Conservation (phyloP, 2,797 vertebrate genomes). For the Acridotheres tristis region DNA sequence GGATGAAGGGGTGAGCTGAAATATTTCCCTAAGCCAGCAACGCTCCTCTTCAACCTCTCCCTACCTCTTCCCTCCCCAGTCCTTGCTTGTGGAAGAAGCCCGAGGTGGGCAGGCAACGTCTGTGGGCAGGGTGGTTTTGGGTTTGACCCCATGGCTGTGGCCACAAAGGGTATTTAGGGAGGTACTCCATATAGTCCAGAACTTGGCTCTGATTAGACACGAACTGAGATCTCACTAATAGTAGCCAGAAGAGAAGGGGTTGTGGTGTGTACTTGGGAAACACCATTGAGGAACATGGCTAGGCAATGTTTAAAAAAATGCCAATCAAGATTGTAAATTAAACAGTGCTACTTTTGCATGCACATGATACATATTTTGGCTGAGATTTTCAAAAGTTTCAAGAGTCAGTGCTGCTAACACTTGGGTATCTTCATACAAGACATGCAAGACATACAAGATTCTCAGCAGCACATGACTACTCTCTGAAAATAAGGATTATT, state of each 20-base stretch:
- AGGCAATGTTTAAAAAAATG: background rate
- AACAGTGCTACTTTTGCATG: background rate
- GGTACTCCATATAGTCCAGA: background rate
- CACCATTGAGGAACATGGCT: background rate
- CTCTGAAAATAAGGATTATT: background rate
- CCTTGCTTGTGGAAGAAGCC: background rate
- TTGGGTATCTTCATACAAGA: background rate
- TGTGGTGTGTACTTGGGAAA: background rate
- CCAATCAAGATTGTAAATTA: background rate
- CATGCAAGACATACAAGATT: background rate
- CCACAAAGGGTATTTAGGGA: background rate
- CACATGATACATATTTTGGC: background rate
- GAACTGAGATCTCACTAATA: background rate
- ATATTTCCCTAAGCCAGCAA: background rate
- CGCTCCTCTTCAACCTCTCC: background rate
- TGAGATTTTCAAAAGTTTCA: background rate
- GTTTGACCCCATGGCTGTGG: background rate
- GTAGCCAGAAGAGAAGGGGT: background rate
- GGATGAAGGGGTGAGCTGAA: background rate
- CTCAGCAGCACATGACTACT: background rate
- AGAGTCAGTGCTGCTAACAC: background rate
- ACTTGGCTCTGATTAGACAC: background rate
- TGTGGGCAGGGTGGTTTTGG: background rate
- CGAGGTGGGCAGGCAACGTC: rapidly evolving
- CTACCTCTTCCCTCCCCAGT: background rate